These are phyloP conservation scores for Agrotis ipsilon DNA, from an alignment of 2,888 invertebrate species.

Conservation along the genomic window DNA sequence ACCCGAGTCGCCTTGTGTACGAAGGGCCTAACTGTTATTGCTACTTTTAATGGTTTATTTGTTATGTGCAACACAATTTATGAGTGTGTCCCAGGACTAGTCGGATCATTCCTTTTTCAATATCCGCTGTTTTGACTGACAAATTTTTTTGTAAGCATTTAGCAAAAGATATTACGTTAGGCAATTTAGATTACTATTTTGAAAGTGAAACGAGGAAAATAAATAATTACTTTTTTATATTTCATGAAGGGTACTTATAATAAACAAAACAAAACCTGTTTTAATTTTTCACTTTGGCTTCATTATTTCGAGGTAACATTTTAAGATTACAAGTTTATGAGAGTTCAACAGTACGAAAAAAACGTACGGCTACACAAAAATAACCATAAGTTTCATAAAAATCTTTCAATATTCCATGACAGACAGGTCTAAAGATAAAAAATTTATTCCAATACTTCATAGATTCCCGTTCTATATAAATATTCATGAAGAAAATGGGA, in stretches of 20 bases:
- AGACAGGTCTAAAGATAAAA: conserved; percentile 35
- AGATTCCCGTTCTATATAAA: conserved; percentile 57
- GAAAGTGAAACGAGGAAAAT: not conserved
- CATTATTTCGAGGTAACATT: too few relatives aligned
- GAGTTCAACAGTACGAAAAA: not conserved
- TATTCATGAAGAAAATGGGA: conserved; percentile 64
- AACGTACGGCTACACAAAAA: not conserved
- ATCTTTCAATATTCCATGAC: conserved; percentile 14
- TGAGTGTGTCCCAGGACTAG: conserved; percentile 36
- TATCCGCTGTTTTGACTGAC: conserved; percentile 13
- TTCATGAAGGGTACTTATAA: too few relatives aligned
- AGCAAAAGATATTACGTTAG: not conserved
- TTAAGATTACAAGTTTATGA: too few relatives aligned
- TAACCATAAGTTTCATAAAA: conserved; percentile 1
- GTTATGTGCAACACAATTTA: conserved; percentile 39
- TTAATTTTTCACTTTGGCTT: not conserved
- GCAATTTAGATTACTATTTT: not conserved
- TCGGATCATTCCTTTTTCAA: conserved; percentile 4
- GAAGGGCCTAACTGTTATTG: conserved; percentile 81
- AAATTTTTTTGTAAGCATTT: not conserved
- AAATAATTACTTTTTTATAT: too few relatives aligned
- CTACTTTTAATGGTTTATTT: conserved; percentile 62
- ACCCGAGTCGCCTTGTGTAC: too few relatives aligned
- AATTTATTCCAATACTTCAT: conserved; percentile 51
- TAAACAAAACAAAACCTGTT: too few relatives aligned